Percentiles rank a stretch among this genome's conserved stretches.
These are phyloP conservation scores for Noctua comes DNA, from an alignment of 2,888 invertebrate species.

Conservation along the genomic window DNA sequence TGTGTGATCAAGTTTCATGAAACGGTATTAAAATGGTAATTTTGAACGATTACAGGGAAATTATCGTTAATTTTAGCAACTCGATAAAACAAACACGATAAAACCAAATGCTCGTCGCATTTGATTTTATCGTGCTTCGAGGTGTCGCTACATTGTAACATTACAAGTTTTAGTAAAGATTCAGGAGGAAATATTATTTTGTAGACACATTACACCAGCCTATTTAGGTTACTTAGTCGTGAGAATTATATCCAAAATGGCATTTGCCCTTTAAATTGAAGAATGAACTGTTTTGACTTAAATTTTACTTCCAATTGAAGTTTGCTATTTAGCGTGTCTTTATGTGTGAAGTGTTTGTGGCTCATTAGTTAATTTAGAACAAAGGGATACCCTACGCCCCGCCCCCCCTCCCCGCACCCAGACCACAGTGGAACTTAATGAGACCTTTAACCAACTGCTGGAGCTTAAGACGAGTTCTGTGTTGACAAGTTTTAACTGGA, in stretches of 20 bases:
- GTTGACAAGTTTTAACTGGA: constrained; percentile 4
- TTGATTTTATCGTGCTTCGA: constrained; percentile 15
- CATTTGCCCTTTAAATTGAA: background rate
- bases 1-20: constrained; percentile 24
- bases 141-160: background rate
- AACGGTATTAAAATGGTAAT: constrained; percentile 35
- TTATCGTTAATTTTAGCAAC: constrained; percentile 7
- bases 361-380: constrained; percentile 51
- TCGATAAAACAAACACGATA: no score
- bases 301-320: constrained; percentile 16
- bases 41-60: background rate
- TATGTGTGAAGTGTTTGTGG: constrained; percentile 30
- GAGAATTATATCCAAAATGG: background rate
- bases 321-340: constrained; percentile 8
- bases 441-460: constrained; percentile 22
- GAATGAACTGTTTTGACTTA: constrained; percentile 4
- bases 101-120: background rate
- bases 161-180: background rate
- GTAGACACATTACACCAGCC: background rate
- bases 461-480: constrained; percentile 17
- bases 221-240: background rate
- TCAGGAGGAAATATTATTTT: background rate
- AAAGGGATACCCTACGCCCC: constrained; percentile 6
- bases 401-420: no score
- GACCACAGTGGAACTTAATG: constrained; percentile 18